Conservation (phyloP, 2,888 invertebrate species). For the Amphipoea oculea region DNA sequence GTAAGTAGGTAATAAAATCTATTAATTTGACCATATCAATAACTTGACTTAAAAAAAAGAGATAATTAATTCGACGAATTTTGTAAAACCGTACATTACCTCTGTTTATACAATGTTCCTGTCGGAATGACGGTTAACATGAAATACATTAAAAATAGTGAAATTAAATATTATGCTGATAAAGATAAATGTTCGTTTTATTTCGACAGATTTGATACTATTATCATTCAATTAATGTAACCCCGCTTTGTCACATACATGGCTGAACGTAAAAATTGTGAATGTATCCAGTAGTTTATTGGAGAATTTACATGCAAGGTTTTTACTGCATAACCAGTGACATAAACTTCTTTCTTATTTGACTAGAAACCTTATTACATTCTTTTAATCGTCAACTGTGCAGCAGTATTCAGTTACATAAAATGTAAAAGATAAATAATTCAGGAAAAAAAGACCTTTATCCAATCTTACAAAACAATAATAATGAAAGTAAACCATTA, state of each 20-base stretch:
- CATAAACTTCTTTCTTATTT: background rate
- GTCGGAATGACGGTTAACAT: conserved; percentile 58
- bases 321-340: background rate
- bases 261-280: background rate
- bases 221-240: background rate
- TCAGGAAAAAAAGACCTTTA: background rate
- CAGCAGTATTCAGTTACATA: background rate
- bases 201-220: conserved; percentile 17
- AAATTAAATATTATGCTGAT: conserved; percentile 63
- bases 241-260: background rate
- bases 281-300: background rate
- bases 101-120: conserved; percentile 63
- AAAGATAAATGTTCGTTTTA: conserved; percentile 58
- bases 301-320: background rate
- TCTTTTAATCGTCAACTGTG: background rate
- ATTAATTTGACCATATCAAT: conserved; percentile 39
- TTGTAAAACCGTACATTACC: conserved; percentile 69
- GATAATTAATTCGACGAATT: conserved; percentile 42
- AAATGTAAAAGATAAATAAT: background rate
- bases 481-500: background rate
- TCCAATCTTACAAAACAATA: background rate
- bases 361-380: background rate
- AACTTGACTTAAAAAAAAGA: conserved; percentile 40
- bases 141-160: conserved; percentile 56
- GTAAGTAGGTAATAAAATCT: conserved; percentile 52